Base-by-base conservation (phyloP, 2,113 vertebrate genomes). In the Toxotes chatareus region DNA sequence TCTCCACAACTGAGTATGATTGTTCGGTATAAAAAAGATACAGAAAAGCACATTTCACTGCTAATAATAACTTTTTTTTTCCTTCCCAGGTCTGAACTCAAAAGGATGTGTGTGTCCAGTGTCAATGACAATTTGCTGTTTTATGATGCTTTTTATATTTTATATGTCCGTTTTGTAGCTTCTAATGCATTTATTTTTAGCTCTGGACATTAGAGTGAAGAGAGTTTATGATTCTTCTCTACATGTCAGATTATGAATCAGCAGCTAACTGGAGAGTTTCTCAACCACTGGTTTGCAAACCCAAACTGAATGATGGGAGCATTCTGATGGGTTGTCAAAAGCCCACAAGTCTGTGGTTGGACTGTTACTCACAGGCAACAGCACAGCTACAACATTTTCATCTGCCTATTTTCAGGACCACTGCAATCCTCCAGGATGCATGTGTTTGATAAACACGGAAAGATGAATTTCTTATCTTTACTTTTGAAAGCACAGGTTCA, bases 81-180 rank as follows among this genome's bases (percentile, higher is more conserved):
- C 42, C 38, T 83, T 53, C 55, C 5, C 61, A 95, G 94, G 93
- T 91, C 91, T 95, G 51, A 94, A 94, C 86, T 94, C 94, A 34
- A 88, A 86, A 21, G 92, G 93, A 66, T 84, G 57, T 72, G 59
- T 80, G 73, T 75, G 51, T 63, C 76, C 73, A 66, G 63, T 74
- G 84, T 88, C 82, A 51, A 59, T 76, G 53, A 90, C 79, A 56
- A 89, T 86, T 44, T 82, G 72, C 51, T 65, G 32, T 79, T 69
- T 91, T 2, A 31, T 80, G 49, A 36, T 87, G 67, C 78, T 88
- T 88, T 79, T 87, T 76, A 67, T 91, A 64, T 53, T 90, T 84
- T 63, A 40, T 60, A 47, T 86, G n/a, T 76, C 89, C 5, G 49
- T 76, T 76, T 83, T 89, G 23, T 91, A 93, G 80, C 71, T 83